Evolutionary conservation across 2,113 vertebrate genomes (phyloP), one percentile per base, ranked within the genome.

Genomic region (Pachypanchax playfairii): DNA sequence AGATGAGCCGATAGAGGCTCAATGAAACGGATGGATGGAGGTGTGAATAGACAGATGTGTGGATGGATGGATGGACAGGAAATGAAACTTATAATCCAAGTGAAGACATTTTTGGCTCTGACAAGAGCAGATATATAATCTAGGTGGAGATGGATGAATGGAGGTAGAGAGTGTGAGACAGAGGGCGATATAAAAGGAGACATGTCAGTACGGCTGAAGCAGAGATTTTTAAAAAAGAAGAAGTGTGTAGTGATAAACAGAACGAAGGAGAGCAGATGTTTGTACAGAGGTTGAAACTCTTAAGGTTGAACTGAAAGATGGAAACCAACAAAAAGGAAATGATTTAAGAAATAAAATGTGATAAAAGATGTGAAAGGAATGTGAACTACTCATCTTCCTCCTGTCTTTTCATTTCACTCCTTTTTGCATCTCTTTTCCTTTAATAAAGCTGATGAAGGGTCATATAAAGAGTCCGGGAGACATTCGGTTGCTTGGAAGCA

Each of bases 121-220:
- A 87, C 79, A 74, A 0, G 51, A 77, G 71, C 63, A 65, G 70
- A 81, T 77, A 72, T 77, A 73, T 75, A 65, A 83, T 80, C 65
- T 42, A 4, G 63, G 62, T 39, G 65, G 72, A 79, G 80, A 85
- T n/a, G 33, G 70, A 77, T 72, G 70, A 72, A 24, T 1, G 21
- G 59, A 75, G 63, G 60, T 52, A 15, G 70, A 61, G 43, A 53
- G 54, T 59, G 14, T 14, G 62, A 68, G 72, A 57, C 58, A 18
- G 76, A 26, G 49, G 61, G 49, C 56, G 39, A 69, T 63, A 73
- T 79, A 69, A 74, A 64, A 52, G 58, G 20, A 55, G 78, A 70
- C 56, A 59, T 4, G 66, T 47, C 36, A 14, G 53, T 44, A 1
- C 60, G 70, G 36, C 65, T 36, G 67, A 54, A 65, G 75, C 38